Evolutionary conservation across 1,140 invertebrate genomes (phyloP).

Genomic region (Homalodisca vitripennis): DNA sequence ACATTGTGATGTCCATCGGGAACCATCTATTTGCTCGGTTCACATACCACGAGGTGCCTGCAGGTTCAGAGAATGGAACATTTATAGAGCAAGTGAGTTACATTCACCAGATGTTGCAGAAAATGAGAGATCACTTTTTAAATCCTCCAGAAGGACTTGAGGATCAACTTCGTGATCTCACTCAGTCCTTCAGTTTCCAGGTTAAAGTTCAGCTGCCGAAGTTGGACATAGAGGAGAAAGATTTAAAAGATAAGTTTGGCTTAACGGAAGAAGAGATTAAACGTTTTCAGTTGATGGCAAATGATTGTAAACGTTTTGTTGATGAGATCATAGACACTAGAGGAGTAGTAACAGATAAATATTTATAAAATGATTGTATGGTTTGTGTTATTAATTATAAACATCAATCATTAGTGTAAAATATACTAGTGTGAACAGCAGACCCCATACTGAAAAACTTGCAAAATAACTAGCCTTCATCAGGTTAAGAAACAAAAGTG

Average conservation of each 20-base stretch:
- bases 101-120: neutral
- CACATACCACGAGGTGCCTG: neutral
- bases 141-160: neutral
- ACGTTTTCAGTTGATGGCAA: neutral
- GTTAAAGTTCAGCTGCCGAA: neutral
- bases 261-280: neutral
- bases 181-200: neutral
- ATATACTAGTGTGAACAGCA: too few relatives aligned
- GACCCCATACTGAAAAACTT: too few relatives aligned
- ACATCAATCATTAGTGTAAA: too few relatives aligned
- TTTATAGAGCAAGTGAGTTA: neutral
- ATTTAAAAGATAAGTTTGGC: constrained; percentile 9
- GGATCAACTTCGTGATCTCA: neutral
- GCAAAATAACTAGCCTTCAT: too few relatives aligned
- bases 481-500: too few relatives aligned
- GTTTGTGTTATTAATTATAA: too few relatives aligned
- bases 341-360: constrained; percentile 1
- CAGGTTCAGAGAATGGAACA: neutral
- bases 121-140: neutral
- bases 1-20: neutral
- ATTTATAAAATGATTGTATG: neutral
- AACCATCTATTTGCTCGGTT: neutral
- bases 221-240: neutral
- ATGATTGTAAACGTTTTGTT: neutral
- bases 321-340: neutral